phyloP scores from a whole-genome alignment of 2,797 vertebrate species.

The Myotis planiceps region DNA sequence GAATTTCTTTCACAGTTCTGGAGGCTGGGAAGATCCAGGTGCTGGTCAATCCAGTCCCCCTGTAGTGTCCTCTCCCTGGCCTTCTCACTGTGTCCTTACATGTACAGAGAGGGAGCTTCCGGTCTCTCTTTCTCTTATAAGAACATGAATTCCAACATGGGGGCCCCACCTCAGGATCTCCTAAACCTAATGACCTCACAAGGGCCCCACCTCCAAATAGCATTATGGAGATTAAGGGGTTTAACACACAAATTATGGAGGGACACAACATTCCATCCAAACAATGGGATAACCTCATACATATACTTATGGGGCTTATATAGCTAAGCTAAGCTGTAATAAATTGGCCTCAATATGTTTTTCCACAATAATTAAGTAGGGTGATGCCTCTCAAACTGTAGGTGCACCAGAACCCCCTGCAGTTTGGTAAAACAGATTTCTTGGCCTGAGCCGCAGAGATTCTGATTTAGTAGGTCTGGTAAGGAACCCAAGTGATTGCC shows the following conservation, averaged over 20 bases:
- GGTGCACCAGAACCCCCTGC: not conserved
- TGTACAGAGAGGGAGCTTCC: not conserved
- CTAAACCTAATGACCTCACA: not conserved
- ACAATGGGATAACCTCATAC: not conserved
- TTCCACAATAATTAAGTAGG: not conserved
- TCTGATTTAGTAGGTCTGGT: not conserved
- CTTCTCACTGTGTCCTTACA: not conserved
- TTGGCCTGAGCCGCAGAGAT: not conserved
- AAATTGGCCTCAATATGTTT: not conserved
- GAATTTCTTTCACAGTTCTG: not conserved
- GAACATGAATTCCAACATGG: not conserved
- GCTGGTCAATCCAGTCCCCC: not conserved
- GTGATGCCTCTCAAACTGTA: not conserved
- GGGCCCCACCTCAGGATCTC: not conserved
- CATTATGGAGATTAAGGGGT: not conserved
- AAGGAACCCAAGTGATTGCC: not conserved
- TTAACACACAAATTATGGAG: not conserved
- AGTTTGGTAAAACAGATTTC: constrained; percentile 33
- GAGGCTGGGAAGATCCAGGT: not conserved
- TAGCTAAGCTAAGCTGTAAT: not conserved
- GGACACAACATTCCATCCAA: not conserved
- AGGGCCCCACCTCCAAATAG: not conserved
- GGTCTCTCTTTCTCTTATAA: not conserved
- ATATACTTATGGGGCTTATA: not conserved
- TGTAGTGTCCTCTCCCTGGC: not conserved